Base-by-base conservation (phyloP, 2,888 invertebrate species). In the Acanthosepion pharaonis region DNA sequence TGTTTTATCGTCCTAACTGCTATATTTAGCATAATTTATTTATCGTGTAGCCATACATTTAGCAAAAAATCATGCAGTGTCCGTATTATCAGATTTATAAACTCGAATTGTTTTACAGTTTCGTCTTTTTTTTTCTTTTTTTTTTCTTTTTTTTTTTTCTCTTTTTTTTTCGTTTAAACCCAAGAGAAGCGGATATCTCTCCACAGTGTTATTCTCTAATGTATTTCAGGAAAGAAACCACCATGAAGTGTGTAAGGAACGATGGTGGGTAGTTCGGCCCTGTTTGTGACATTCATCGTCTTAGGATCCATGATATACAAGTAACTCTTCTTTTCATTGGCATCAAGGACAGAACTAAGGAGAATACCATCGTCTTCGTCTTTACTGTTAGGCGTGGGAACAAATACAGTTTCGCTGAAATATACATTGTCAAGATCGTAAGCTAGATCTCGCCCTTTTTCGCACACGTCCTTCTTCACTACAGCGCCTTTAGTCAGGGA, bases 171-270 rank as follows among this genome's bases (percentile, higher is more conserved):
- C 64, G 49, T 91, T 51, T 51, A 51, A 78, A 25, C 42, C 53
- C 33, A 91, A 51, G 5, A 11, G 8, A 11, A 51, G 53, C 25
- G 25, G 92, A 9, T 78, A 48, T 48, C 33, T 28, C 25, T 91
- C 8, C 55, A 20, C 23, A 0, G 33, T 42, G 48, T 78, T 48
- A 33, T n/a, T 11, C 18, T n/a, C 94, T 94, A 95, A 15, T 94
- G 94, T 33, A 95, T 93, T 55, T 96, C 96, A 1, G 95, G 95
- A 94, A 97, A 97, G 94, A 97, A 97, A 92, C 96, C 94, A 23
- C 97, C 97, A 95, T 97, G 97, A 20, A 97, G 95, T 55, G 96
- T 96, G 94, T 96, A 97, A 15, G 97, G 97, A 28, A 97, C 95
- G 23, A 95, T 91, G 1, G 96, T 96, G 0, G 97, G 97, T 28